These are phyloP conservation scores for Orius insidiosus DNA, from an alignment of 1,140 invertebrate species.

Conservation along the genomic window DNA sequence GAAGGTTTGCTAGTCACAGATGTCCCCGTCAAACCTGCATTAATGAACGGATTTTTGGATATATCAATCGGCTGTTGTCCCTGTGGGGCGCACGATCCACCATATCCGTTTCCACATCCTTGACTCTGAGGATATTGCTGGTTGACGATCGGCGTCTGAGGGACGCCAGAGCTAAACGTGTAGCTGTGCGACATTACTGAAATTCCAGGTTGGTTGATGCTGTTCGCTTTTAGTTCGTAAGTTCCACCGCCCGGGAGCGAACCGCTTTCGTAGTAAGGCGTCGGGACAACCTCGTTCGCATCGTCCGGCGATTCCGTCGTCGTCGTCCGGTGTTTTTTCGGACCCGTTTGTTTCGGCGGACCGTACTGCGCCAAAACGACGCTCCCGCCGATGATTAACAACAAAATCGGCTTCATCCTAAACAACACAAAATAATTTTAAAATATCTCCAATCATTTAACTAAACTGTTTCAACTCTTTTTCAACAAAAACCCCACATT, in stretches of 20 bases:
- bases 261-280: no score
- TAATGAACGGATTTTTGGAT: slow-evolving; percentile 6
- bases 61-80: slow-evolving; percentile 1
- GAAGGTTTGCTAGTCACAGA: slow-evolving; percentile 1
- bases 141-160: neutral
- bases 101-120: neutral
- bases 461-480: no score
- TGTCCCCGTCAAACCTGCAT: slow-evolving; percentile 1
- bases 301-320: neutral
- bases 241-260: no score
- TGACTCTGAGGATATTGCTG: neutral
- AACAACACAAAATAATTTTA: no score
- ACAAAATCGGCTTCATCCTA: no score
- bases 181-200: neutral
- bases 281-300: neutral
- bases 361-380: neutral
- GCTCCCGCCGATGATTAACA: no score
- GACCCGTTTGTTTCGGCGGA: slow-evolving; percentile 4
- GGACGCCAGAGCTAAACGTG: neutral
- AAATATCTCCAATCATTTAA: no score
- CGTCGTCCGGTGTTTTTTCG: slow-evolving; percentile 4
- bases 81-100: no score
- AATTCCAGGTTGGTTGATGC: neutral
- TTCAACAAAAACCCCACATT: no score
- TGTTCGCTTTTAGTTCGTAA: neutral